Evolutionary conservation across 92 coral and sea anemone species (phyloP).

Genomic region (Phenganax subtilis): DNA sequence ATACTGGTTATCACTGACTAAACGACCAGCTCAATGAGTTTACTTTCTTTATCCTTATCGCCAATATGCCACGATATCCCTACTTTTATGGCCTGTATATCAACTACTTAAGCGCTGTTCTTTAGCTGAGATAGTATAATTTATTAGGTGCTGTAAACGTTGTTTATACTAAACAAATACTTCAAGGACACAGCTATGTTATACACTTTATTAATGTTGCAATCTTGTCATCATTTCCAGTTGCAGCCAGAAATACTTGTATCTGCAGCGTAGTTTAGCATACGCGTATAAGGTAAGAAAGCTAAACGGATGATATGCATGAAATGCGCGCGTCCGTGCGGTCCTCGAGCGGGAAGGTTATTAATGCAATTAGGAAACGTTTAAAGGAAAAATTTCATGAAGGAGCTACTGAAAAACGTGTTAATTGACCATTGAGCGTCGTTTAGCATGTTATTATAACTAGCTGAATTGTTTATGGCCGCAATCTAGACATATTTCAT

Average conservation of each 20-base stretch:
- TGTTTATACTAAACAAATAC: conserved; percentile 39
- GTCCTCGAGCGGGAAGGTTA: conserved; percentile 6
- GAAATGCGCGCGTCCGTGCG: neutral
- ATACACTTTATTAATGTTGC: conserved; percentile 6
- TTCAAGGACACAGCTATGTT: conserved; percentile 16
- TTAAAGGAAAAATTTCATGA: conserved; percentile 39
- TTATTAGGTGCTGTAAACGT: conserved; percentile 29
- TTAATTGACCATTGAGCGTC: conserved; percentile 40
- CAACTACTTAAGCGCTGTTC: conserved; percentile 30
- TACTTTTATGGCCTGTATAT: conserved; percentile 17
- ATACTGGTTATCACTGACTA: conserved; percentile 6
- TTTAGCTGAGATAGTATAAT: conserved; percentile 27
- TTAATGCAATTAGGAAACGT: conserved; percentile 44
- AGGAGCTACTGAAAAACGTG: conserved; percentile 38
- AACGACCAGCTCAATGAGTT: conserved; percentile 21
- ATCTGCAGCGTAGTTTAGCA: neutral
- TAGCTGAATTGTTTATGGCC: conserved; percentile 28
- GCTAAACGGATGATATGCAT: neutral
- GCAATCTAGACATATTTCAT: conserved; percentile 17
- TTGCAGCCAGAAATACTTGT: neutral
- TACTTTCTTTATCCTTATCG: conserved; percentile 23
- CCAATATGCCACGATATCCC: conserved; percentile 28
- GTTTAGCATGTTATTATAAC: conserved; percentile 37
- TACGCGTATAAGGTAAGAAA: neutral
- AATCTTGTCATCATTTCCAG: conserved; percentile 23